phyloP scores from a whole-genome alignment of 2,797 vertebrate species.

The Micrastur ruficollis region DNA sequence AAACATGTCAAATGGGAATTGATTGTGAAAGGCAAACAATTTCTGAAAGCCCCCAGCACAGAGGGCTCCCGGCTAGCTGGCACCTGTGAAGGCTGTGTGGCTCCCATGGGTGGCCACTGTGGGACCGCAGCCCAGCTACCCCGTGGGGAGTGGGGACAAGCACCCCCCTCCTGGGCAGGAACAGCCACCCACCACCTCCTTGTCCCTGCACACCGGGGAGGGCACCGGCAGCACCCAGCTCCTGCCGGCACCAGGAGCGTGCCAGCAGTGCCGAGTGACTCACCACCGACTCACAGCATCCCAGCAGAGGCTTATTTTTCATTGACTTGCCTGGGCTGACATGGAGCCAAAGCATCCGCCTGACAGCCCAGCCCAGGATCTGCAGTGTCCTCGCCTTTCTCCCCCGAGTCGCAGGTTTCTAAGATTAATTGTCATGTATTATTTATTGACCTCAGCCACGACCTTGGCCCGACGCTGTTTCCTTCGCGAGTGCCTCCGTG shows the following conservation, averaged over 20 bases:
- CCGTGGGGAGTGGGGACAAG: rapidly evolving
- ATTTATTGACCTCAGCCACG: conserved; percentile 40
- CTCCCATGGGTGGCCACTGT: rapidly evolving
- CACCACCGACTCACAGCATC: not conserved
- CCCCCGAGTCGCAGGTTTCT: not conserved
- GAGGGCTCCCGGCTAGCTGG: not conserved
- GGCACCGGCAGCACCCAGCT: not conserved
- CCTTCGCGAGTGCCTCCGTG: rapidly evolving
- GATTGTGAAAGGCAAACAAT: not conserved
- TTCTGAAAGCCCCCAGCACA: rapidly evolving
- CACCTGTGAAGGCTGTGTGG: rapidly evolving
- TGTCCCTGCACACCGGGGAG: not conserved
- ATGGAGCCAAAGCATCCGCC: not conserved
- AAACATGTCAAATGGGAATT: not conserved
- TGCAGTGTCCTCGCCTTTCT: conserved; percentile 50
- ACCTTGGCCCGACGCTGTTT: not conserved
- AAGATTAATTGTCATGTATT: conserved; percentile 58
- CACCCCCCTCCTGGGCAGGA: rapidly evolving
- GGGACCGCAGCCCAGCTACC: not conserved
- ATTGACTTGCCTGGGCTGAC: not conserved
- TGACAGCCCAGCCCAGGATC: not conserved
- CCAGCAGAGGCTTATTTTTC: not conserved
- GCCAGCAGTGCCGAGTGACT: not conserved
- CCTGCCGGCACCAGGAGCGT: rapidly evolving
- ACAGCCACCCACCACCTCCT: not conserved